Conservation (phyloP, 2,113 vertebrate genomes). For the Machaerirhynchus nigripectus region DNA sequence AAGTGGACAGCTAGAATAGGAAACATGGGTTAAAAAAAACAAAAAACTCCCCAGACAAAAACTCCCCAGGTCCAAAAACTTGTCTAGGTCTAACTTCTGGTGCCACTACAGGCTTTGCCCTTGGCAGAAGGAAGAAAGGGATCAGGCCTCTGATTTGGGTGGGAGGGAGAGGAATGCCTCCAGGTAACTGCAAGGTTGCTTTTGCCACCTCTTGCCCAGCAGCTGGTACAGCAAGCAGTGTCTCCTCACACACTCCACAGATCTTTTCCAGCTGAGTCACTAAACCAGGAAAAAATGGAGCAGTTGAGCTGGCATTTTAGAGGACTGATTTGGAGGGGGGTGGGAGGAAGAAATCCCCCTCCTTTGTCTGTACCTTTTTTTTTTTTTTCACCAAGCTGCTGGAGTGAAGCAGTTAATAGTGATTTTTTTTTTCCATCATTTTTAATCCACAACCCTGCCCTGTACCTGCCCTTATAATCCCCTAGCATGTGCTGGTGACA, state of each 20-base stretch:
- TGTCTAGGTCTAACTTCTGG: background rate
- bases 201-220: background rate
- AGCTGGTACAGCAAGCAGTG: background rate
- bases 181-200: background rate
- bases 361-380: background rate
- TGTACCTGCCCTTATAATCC: constrained; percentile 84
- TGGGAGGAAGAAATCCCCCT: background rate
- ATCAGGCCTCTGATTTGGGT: background rate
- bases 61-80: background rate
- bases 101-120: background rate
- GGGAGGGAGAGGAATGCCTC: background rate
- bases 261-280: constrained; percentile 57
- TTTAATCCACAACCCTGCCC: constrained; percentile 81
- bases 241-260: background rate
- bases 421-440: constrained; percentile 4
- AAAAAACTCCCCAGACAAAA: background rate
- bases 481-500: constrained; percentile 83
- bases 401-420: constrained; percentile 34
- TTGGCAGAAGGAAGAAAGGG: background rate
- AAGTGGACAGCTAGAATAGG: background rate
- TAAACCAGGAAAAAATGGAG: background rate
- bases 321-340: background rate
- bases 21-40: background rate
- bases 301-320: constrained; percentile 27
- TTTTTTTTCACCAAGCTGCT: background rate